Base-by-base conservation (phyloP, 2,888 invertebrate genomes). In the Byasa hedistus region DNA sequence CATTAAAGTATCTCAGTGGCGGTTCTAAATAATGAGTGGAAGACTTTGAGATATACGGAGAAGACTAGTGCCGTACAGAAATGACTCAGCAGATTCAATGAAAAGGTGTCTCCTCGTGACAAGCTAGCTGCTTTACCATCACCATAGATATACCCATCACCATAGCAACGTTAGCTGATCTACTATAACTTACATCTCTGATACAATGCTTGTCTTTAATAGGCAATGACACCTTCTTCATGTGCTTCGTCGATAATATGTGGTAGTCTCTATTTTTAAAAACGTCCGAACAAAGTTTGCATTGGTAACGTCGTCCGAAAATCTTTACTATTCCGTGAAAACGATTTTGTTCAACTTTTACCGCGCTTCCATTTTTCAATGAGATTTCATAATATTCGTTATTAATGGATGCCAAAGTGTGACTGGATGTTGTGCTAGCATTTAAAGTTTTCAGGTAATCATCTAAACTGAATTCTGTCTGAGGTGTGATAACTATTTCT, bases 151-250 rank as follows among this genome's bases (percentile, higher is more conserved):
- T n/a, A n/a, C n/a, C n/a, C n/a, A n/a, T n/a, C n/a, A n/a, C 5
- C 5, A 27, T 27, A 36, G 8, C 8, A 36, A 36, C 39, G 3
- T 15, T 12, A 12, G 12, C 1, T 39, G 0, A 39, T 39, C 39
- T 39, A 48, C 4, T 8, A 57, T 22, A 63, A 63, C 57, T 64
- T 58, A 64, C 64, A 23, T 58, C 52, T 57, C 64, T 36, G 19
- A 64, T 54, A 54, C 64, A 64, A n/a, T 64, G 32, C 17, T 44
- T 24, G 52, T 64, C 58, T 39, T 64, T 57, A 52, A 64, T 54
- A 8, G 58, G 64, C 23, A 21, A 24, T 15, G 12, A 23, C n/a
- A 64, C 1, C 7, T 58, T 58, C 23, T 58, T 24, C 2, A 54
- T 21, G 19, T 64, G 64, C 32, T 58, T 39, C 7, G 3, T 4